Base-by-base conservation (phyloP, 2,888 invertebrate species). In the Leptinotarsa juncta region DNA sequence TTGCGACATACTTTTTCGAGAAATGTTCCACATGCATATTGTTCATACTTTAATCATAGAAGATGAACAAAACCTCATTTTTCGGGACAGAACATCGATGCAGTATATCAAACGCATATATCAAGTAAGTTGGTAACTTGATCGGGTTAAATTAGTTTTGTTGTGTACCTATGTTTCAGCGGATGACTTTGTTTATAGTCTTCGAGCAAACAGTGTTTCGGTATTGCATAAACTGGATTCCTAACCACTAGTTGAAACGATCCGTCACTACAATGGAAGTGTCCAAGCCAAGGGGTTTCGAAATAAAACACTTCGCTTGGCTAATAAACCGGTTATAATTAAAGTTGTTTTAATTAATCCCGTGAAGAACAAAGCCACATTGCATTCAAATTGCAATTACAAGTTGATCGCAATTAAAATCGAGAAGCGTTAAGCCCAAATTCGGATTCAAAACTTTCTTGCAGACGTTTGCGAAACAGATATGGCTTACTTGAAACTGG, bases 321-420 rank as follows among this genome's bases (percentile, higher is more conserved):
- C 78, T 77, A 81, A 81, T 81, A 81, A 81, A 81, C 79, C 81
- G 81, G 76, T 81, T 81, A 81, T 82, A 82, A 82, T 81, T 79
- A 80, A 81, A 83, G 81, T 80, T 79, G 83, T 84, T 84, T 84
- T 84, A 84, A 83, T 84, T 84, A 83, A 83, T 84, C 80, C 82
- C 82, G 77, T 81, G 81, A 83, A 82, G 83, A 83, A 83, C 81
- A 78, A 79, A 79, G 79, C 80, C 74, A 81, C 80, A 81, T 70
- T 82, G 83, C 84, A 82, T 84, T 85, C 81, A 83, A 83, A 85
- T 84, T 83, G 84, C 82, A 86, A 86, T 85, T 85, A 85, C 84
- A 83, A 83, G 82, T 85, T 84, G 83, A 85, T 86, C 83, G 84
- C 84, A 86, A 85, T 86, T 84, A 85, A 85, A 85, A 84, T 85